A percentile compares a stretch with the other conserved stretches of the same genome.
Conservation (phyloP, 2,113 vertebrate species). For the Rhineura floridana region DNA sequence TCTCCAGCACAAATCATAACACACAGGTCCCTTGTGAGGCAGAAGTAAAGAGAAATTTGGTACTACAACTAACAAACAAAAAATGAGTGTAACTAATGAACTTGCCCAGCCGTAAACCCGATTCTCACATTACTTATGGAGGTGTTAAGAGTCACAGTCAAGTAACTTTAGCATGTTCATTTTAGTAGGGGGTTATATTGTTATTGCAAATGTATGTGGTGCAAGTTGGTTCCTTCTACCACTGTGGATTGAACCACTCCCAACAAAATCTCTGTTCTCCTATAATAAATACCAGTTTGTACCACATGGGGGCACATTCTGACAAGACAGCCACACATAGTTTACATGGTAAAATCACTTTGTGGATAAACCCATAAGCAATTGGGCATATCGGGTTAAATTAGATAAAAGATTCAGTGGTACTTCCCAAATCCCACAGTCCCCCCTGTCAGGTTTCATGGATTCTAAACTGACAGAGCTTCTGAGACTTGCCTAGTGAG, state of each 20-base stretch:
- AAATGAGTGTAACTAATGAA: neutral
- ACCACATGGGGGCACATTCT: conserved; percentile 15
- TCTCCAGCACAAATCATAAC: neutral
- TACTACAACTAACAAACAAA: neutral
- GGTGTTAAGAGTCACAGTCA: neutral
- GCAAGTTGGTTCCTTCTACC: neutral
- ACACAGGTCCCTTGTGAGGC: neutral
- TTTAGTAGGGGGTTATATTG: neutral
- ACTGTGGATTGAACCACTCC: neutral
- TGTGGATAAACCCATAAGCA: neutral
- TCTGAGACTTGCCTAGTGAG: neutral
- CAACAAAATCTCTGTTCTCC: neutral
- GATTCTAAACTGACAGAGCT: neutral
- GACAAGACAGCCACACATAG: neutral
- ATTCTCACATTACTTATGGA: neutral
- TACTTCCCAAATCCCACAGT: conserved; percentile 6
- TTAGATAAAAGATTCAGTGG: conserved; percentile 1
- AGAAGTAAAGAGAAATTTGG: no score
- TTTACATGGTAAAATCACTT: neutral
- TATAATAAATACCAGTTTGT: neutral
- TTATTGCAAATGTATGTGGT: neutral
- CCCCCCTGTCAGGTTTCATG: neutral
- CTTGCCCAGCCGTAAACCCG: neutral
- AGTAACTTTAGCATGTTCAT: neutral
- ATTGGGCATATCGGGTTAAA: conserved; percentile 28